phyloP scores from a whole-genome alignment of 2,888 invertebrate genomes.

The Rotaria macrura region DNA sequence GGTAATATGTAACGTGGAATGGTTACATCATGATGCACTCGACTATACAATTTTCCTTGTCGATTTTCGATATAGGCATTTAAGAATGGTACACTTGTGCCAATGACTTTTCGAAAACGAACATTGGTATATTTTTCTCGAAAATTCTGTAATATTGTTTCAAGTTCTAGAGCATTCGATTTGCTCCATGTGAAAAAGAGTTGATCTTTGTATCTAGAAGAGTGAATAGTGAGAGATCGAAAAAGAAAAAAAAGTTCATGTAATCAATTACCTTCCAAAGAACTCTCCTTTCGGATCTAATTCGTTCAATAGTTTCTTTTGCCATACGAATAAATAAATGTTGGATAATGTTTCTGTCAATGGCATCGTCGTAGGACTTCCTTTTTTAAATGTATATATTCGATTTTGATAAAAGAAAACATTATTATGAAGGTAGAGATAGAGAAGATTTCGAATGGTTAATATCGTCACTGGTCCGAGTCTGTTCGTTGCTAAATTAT shows the following conservation, averaged over 20 bases:
- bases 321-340: neutral
- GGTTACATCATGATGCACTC: neutral
- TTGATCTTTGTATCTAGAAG: neutral
- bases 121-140: neutral
- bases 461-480: neutral
- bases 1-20: neutral
- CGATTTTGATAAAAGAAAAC: neutral
- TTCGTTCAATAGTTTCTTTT: neutral
- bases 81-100: neutral
- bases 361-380: neutral
- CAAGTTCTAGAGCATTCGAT: neutral
- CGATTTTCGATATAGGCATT: neutral
- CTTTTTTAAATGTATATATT: neutral
- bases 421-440: neutral
- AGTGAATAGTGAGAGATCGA: no score
- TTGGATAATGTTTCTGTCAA: neutral
- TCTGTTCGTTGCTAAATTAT: neutral
- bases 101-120: neutral
- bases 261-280: neutral
- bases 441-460: neutral
- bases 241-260: no score
- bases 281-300: neutral
- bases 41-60: neutral
- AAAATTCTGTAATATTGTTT: neutral
- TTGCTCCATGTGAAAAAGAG: neutral